A percentile compares a stretch with the other conserved stretches of the same genome.
These are phyloP conservation scores for Sinella curviseta DNA, from an alignment of 1,140 invertebrate species.

Conservation along the genomic window DNA sequence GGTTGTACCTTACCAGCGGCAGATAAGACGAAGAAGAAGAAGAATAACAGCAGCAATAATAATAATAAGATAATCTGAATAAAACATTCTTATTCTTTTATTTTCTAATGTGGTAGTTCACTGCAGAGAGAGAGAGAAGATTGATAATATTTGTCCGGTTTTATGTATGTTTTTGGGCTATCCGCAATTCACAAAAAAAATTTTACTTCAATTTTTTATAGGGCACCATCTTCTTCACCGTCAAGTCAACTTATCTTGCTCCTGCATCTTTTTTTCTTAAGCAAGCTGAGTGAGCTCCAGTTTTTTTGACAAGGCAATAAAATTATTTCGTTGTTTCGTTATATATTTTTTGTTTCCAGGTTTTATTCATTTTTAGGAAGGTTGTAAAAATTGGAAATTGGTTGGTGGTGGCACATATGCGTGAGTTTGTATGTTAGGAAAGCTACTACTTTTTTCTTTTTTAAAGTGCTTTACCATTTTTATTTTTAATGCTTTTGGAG, in stretches of 20 bases:
- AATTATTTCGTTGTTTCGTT: not conserved
- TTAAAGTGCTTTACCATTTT: slow-evolving; percentile 7
- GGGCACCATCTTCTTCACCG: not conserved
- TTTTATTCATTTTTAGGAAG: not conserved
- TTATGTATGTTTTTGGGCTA: not conserved
- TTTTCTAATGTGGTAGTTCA: no score
- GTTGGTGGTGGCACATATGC: not conserved
- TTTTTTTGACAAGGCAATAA: not conserved
- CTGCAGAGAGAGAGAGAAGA: no score
- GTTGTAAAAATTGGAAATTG: slow-evolving; percentile 1
- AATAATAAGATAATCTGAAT: not conserved
- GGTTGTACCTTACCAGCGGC: no score
- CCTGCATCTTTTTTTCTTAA: no score
- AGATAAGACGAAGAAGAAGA: no score
- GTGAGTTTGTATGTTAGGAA: no score
- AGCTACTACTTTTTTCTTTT: no score
- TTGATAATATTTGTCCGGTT: not conserved
- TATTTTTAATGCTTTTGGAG: not conserved
- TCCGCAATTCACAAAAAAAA: not conserved
- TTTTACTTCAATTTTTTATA: not conserved
- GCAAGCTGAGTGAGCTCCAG: no score
- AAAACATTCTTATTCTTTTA: not conserved
- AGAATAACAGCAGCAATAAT: no score
- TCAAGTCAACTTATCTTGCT: no score
- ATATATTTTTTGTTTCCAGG: not conserved